A percentile compares a stretch with the other conserved stretches of the same genome.
Conservation (phyloP, 2,888 invertebrate species). For the Brachyptera risi region DNA sequence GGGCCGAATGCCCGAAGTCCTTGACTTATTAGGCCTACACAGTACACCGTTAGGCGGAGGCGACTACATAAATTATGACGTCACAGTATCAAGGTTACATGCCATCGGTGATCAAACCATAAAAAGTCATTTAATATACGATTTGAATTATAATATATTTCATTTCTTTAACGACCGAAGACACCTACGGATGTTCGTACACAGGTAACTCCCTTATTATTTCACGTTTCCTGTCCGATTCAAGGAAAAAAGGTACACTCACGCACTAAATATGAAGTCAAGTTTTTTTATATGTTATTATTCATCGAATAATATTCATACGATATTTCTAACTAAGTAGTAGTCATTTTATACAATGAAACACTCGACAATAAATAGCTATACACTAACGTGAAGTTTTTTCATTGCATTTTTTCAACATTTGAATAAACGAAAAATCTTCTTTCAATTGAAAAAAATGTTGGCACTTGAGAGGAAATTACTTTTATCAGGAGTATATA, state of each 20-base stretch:
- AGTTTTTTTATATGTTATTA: background rate
- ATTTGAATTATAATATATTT: constrained; percentile 21
- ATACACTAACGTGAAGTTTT: no score
- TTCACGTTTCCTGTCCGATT: constrained; percentile 19
- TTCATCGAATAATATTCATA: background rate
- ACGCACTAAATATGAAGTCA: background rate
- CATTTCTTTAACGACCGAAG: background rate
- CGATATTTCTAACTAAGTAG: background rate
- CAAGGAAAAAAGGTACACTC: constrained; percentile 8
- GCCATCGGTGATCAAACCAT: constrained; percentile 11
- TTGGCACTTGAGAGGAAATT: no score
- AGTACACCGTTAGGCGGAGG: constrained; percentile 16
- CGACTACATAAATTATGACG: background rate
- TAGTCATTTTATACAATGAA: background rate
- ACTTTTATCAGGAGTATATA: no score
- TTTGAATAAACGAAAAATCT: no score
- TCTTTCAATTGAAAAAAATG: no score
- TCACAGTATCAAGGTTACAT: constrained; percentile 12
- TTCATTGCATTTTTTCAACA: no score
- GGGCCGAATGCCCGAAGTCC: no score
- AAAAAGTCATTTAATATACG: constrained; percentile 22
- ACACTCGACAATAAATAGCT: no score
- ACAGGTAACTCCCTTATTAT: constrained; percentile 14
- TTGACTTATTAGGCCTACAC: constrained; percentile 18
- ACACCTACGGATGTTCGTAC: constrained; percentile 15